Conservation (phyloP, 2,113 vertebrate genomes). For the Cyrtonyx montezumae region DNA sequence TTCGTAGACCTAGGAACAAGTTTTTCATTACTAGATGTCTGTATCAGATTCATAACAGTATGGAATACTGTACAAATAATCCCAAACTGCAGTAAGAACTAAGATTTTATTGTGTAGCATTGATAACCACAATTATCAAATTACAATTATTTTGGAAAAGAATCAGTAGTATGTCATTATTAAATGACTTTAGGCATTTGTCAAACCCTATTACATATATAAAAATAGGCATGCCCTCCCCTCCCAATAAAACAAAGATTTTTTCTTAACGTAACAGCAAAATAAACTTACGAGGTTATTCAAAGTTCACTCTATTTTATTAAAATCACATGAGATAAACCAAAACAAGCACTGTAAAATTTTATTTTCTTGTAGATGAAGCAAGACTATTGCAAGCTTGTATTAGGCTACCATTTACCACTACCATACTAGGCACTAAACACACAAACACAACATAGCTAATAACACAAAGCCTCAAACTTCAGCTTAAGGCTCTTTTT, state of each 20-base stretch:
- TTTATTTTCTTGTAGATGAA: not conserved
- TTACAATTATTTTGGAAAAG: too few species aligned
- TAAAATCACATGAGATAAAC: not conserved
- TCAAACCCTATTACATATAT: not conserved
- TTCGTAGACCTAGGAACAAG: constrained; percentile 84
- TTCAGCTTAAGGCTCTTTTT: not conserved
- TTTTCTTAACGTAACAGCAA: not conserved
- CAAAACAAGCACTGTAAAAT: not conserved
- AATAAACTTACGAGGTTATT: not conserved
- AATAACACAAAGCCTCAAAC: not conserved
- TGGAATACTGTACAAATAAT: not conserved
- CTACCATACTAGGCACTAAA: not conserved
- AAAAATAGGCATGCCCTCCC: not conserved
- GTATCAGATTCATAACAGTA: not conserved
- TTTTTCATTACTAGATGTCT: not conserved
- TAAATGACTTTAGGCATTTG: not conserved
- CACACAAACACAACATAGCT: not conserved
- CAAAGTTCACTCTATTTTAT: not conserved
- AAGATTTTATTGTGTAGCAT: too few species aligned
- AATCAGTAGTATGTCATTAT: not conserved
- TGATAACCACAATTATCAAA: too few species aligned
- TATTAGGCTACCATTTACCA: not conserved
- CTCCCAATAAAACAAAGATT: not conserved
- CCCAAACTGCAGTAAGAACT: not conserved
- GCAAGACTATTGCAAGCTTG: not conserved